Evolutionary conservation across 2,113 vertebrate genomes (phyloP), one percentile per base, ranked within the genome.

Genomic region (Oncorhynchus mykiss): DNA sequence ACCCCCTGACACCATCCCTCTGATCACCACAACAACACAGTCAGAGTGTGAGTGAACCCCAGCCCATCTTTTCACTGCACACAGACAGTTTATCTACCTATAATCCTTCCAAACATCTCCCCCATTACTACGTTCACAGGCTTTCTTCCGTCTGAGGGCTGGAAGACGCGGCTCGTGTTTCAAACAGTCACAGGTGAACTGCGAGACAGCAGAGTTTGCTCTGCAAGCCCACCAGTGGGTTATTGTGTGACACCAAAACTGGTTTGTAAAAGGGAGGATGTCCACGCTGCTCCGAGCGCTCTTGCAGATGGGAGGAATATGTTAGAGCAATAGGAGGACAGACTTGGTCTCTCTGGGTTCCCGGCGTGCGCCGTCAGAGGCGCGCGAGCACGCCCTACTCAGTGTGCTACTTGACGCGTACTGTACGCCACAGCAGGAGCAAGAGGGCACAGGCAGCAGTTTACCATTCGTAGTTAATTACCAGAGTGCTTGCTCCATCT

Each of bases 321-420:
- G 85, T 76, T 65, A 59, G 79, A 76, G 74, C 81, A 81, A 84
- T 24, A 66, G 77, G 76, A 79, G 34, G 79, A 83, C 79, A 22
- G 73, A 85, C 67, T 34, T 12, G 2, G 9, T 22, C 18, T 60
- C 57, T 54, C 39, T 24, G 77, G 16, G 12, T 73, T 74, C 65
- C 62, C 66, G 79, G 29, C n/a, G 59, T 60, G 73, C 51, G 0
- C 13, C 31, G 57, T 78, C 72, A 83, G 16, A 85, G 82, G 54
- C 65, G 59, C 62, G 49, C 31, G 62, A 12, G 59, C 73, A 76
- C 62, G 25, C 49, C 62, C 0, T 11, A 76, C 69, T 25, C 49
- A 67, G 2, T 20, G 27, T 57, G 24, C 6, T 13, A 5, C 64
- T 13, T 57, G 18, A n/a, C 11, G n/a, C 57, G 64, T 62, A 49